phyloP scores from a whole-genome alignment of 1,140 invertebrate species.

The Drosophila sproati region DNA sequence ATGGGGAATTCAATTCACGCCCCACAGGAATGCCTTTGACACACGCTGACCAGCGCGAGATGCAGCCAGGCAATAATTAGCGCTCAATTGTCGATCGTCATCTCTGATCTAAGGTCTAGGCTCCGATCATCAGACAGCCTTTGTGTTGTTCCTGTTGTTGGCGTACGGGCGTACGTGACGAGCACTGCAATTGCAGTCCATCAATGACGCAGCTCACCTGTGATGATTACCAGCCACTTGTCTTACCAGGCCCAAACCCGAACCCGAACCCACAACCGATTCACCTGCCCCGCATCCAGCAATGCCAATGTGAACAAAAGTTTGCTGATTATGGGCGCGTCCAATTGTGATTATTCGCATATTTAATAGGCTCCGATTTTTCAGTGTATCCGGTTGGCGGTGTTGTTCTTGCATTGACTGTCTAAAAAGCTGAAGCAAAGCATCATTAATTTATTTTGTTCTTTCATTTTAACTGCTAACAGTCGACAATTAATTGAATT shows the following conservation, averaged over 20 bases:
- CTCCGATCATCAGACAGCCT: constrained; percentile 14
- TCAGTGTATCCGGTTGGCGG: constrained; percentile 28
- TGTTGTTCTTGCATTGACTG: background rate
- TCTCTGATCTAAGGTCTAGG: constrained; percentile 19
- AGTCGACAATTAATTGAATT: too few species aligned
- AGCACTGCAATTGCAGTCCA: constrained; percentile 52
- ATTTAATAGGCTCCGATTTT: constrained; percentile 44
- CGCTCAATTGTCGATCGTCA: constrained; percentile 55
- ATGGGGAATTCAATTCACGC: constrained; percentile 53
- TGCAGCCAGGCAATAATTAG: constrained; percentile 50
- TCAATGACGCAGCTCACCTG: constrained; percentile 49
- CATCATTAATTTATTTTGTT: too few species aligned
- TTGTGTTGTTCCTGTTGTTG: constrained; percentile 16
- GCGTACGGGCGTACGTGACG: constrained; percentile 40
- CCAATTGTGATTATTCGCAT: constrained; percentile 52
- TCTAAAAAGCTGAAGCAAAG: background rate
- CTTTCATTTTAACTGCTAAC: background rate
- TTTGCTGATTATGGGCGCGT: constrained; percentile 42
- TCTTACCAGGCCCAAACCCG: background rate
- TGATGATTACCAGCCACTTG: constrained; percentile 36
- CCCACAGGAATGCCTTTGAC: constrained; percentile 53
- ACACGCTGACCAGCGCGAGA: constrained; percentile 20
- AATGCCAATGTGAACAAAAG: constrained; percentile 24
- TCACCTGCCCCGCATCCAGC: background rate
- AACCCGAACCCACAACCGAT: too few species aligned